Percentiles rank a stretch among this genome's conserved stretches.
Evolutionary conservation across 2,113 vertebrate genomes (phyloP).

Genomic region (Natator depressus): DNA sequence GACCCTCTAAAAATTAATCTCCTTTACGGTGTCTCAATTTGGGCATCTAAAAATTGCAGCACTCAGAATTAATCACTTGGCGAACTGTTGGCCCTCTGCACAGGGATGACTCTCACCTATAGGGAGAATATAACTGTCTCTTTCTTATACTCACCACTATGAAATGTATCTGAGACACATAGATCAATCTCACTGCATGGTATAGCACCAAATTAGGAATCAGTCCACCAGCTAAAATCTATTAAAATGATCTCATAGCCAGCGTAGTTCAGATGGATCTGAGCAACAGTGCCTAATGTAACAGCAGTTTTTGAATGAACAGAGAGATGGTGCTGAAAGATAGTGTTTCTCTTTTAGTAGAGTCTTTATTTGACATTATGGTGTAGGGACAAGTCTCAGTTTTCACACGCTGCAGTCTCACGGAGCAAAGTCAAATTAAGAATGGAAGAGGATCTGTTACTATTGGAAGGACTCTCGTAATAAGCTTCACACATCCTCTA

Average conservation of each 20-base stretch:
- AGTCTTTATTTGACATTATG: neutral
- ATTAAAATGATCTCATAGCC: neutral
- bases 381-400: neutral
- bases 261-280: neutral
- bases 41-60: neutral
- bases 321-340: neutral
- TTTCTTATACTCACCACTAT: neutral
- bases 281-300: neutral
- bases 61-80: neutral
- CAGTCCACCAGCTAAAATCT: neutral
- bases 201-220: neutral
- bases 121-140: accelerated
- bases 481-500: neutral
- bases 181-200: neutral
- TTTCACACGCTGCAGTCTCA: neutral
- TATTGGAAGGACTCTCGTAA: neutral
- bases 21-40: neutral
- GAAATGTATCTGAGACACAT: neutral
- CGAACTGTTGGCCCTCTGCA: neutral
- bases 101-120: neutral
- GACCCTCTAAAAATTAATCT: neutral
- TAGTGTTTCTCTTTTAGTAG: neutral
- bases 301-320: neutral
- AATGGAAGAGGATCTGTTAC: accelerated
- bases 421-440: neutral